Evolutionary conservation across 1,140 invertebrate genomes (phyloP).

Genomic region (Melanaphis sacchari): DNA sequence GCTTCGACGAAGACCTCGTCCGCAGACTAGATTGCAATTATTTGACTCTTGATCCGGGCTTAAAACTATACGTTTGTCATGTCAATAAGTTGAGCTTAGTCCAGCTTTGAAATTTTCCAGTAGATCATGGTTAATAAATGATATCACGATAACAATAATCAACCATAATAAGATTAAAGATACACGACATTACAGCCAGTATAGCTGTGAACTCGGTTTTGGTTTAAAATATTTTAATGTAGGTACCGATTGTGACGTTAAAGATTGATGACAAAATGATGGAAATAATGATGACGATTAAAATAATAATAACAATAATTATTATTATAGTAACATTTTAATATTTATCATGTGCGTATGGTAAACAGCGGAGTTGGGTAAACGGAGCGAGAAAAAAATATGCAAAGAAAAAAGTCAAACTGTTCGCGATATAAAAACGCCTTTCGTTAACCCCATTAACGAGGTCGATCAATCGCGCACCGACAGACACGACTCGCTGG

Average conservation of each 20-base stretch:
- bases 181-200: too few relatives aligned
- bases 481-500: neutral
- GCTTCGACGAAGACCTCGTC: too few relatives aligned
- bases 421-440: neutral
- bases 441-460: conserved; percentile 3
- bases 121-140: too few relatives aligned
- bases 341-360: neutral
- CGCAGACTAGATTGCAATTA: too few relatives aligned
- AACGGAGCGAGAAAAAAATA: neutral
- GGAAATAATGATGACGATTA: too few relatives aligned
- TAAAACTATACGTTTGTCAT: too few relatives aligned
- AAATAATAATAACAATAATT: neutral
- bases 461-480: neutral
- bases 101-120: too few relatives aligned
- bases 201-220: too few relatives aligned
- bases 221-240: neutral
- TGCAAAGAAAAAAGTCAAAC: neutral
- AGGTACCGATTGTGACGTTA: neutral
- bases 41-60: too few relatives aligned
- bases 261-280: neutral
- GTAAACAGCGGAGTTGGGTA: neutral
- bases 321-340: neutral
- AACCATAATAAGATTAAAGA: too few relatives aligned
- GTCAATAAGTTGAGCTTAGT: too few relatives aligned
- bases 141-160: too few relatives aligned